Percentiles rank a stretch among this genome's conserved stretches.
phyloP scores from a whole-genome alignment of 2,797 vertebrate species.

The Aeoliscus strigatus region DNA sequence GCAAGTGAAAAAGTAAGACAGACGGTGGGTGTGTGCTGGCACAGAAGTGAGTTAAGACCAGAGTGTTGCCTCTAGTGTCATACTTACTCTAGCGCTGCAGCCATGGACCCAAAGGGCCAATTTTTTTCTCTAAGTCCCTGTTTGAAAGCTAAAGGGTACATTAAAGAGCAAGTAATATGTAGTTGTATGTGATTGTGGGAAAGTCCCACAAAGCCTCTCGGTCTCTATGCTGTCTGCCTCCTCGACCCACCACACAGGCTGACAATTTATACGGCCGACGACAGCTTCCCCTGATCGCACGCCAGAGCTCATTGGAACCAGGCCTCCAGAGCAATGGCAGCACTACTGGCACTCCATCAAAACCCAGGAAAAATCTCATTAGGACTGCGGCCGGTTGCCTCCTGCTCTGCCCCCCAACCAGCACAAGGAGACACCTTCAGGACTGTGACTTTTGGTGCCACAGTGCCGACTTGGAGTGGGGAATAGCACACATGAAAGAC shows the following conservation, averaged over 20 bases:
- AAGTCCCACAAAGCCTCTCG: slow-evolving; percentile 65
- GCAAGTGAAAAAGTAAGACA: background rate
- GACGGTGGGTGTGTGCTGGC: slow-evolving; percentile 21
- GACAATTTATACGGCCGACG: slow-evolving; percentile 80
- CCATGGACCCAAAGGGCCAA: slow-evolving; percentile 33
- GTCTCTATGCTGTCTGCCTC: slow-evolving; percentile 65
- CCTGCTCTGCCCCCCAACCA: slow-evolving; percentile 31
- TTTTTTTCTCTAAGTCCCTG: slow-evolving; percentile 22
- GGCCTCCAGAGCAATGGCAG: slow-evolving; percentile 65
- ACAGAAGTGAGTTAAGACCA: slow-evolving; percentile 28
- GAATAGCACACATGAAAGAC: slow-evolving; percentile 32
- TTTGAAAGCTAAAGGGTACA: slow-evolving; percentile 49
- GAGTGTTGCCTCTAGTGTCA: slow-evolving; percentile 30
- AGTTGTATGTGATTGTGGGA: slow-evolving; percentile 66
- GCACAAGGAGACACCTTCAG: slow-evolving; percentile 57
- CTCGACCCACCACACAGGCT: slow-evolving; percentile 76
- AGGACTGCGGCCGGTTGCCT: slow-evolving; percentile 53
- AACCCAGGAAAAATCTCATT: slow-evolving; percentile 72
- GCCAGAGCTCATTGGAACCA: slow-evolving; percentile 80
- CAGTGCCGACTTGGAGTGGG: slow-evolving; percentile 18
- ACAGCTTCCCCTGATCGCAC: slow-evolving; percentile 85
- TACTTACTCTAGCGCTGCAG: slow-evolving; percentile 31
- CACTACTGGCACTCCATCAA: slow-evolving; percentile 77
- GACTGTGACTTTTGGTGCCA: slow-evolving; percentile 34
- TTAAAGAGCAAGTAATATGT: slow-evolving; percentile 62